These are phyloP conservation scores for Chloropsis hardwickii DNA, from an alignment of 2,113 vertebrate species.

Conservation along the genomic window DNA sequence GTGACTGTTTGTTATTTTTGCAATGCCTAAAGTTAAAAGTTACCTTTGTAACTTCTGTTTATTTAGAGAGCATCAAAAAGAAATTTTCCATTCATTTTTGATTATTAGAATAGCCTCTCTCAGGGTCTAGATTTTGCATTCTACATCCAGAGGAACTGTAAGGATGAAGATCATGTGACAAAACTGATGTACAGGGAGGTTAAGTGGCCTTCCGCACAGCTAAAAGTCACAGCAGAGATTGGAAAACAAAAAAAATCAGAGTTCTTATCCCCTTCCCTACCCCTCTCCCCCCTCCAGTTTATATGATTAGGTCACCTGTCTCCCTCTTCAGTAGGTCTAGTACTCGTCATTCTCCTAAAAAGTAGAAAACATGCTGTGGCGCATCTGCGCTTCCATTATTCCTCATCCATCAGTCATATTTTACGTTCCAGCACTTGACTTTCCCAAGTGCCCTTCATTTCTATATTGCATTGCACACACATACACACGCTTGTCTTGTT, in stretches of 20 bases:
- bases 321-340: neutral
- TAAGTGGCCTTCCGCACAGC: neutral
- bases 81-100: neutral
- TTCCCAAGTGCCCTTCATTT: slow-evolving; percentile 58
- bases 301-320: neutral
- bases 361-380: slow-evolving; percentile 20
- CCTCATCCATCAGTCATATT: slow-evolving; percentile 72
- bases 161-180: neutral
- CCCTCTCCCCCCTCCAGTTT: neutral
- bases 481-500: slow-evolving; percentile 20
- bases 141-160: neutral
- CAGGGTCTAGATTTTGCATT: neutral
- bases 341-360: slow-evolving; percentile 6
- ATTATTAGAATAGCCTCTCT: neutral
- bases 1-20: neutral
- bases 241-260: neutral
- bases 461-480: slow-evolving; percentile 50
- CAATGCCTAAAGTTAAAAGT: neutral
- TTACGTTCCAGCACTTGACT: slow-evolving; percentile 69
- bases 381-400: slow-evolving; percentile 10
- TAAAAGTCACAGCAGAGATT: neutral
- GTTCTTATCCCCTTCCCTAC: neutral
- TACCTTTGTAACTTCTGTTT: neutral
- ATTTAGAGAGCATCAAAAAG: neutral
- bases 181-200: neutral